phyloP scores from a whole-genome alignment of 2,888 invertebrate genomes.

The Sepioteuthis lessoniana region DNA sequence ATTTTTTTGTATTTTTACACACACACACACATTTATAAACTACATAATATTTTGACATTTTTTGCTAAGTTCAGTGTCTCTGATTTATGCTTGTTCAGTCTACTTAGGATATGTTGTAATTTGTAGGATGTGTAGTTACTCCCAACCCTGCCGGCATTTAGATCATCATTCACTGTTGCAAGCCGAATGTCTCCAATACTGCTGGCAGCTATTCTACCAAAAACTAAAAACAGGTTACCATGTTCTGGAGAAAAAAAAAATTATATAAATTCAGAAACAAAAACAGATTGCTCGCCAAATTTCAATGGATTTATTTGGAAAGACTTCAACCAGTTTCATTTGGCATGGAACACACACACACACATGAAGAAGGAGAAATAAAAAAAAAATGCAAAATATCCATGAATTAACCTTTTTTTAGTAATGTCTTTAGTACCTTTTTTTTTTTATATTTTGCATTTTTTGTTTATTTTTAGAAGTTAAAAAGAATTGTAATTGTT shows the following conservation, averaged over 20 bases:
- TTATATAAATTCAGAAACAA: neutral
- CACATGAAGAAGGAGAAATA: neutral
- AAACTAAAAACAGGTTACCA: neutral
- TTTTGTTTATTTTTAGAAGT: neutral
- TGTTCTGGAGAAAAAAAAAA: neutral
- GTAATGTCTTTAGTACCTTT: neutral
- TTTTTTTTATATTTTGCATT: too few species aligned
- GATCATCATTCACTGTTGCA: neutral
- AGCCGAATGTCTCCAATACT: neutral
- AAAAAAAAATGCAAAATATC: neutral
- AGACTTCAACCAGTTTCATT: neutral
- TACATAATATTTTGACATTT: too few species aligned
- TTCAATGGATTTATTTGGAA: neutral
- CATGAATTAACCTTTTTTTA: neutral
- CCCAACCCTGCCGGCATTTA: neutral
- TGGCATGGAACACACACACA: neutral
- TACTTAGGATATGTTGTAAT: neutral
- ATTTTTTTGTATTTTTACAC: too few species aligned
- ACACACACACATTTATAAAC: too few species aligned
- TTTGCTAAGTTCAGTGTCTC: too few species aligned
- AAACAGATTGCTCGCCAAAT: neutral
- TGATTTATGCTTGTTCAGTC: too few species aligned
- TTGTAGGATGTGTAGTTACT: neutral
- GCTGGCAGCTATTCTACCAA: constrained; percentile 33
- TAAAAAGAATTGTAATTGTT: neutral